Conservation (phyloP, 2,113 vertebrate genomes). For the Argyrosomus japonicus region DNA sequence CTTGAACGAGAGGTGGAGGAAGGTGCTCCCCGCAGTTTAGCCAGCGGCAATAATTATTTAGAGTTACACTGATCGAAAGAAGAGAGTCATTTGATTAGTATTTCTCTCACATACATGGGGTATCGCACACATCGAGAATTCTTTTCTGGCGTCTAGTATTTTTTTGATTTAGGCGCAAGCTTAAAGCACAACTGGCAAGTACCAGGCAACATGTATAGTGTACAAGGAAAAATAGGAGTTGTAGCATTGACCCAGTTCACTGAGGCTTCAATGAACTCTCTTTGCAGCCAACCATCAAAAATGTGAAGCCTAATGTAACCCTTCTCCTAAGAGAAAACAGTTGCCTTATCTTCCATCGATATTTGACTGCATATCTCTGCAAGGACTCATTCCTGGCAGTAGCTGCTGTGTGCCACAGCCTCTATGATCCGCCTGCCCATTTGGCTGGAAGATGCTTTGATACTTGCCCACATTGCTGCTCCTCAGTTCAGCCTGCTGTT, state of each 20-base stretch:
- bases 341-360: slow-evolving; percentile 47
- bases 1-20: slow-evolving; percentile 40
- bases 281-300: slow-evolving; percentile 43
- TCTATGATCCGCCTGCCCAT: slow-evolving; percentile 46
- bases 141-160: slow-evolving; percentile 16
- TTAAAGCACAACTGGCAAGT: slow-evolving; percentile 36
- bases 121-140: slow-evolving; percentile 14
- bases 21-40: slow-evolving; percentile 55
- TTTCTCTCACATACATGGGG: slow-evolving; percentile 15
- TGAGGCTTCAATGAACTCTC: slow-evolving; percentile 43
- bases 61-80: slow-evolving; percentile 29
- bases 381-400: slow-evolving; percentile 44
- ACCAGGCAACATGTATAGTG: slow-evolving; percentile 6
- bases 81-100: slow-evolving; percentile 42
- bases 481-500: slow-evolving; percentile 43
- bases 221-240: slow-evolving; percentile 25
- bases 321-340: slow-evolving; percentile 33
- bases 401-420: slow-evolving; percentile 43
- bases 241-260: slow-evolving; percentile 61
- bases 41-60: slow-evolving; percentile 63
- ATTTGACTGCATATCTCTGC: slow-evolving; percentile 51
- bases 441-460: slow-evolving; percentile 45
- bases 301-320: slow-evolving; percentile 43
- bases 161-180: slow-evolving; percentile 33
- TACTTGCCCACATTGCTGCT: slow-evolving; percentile 47